A percentile compares a stretch with the other conserved stretches of the same genome.
Conservation (phyloP, 2,888 invertebrate species). For the Lasioglossum vierecki region DNA sequence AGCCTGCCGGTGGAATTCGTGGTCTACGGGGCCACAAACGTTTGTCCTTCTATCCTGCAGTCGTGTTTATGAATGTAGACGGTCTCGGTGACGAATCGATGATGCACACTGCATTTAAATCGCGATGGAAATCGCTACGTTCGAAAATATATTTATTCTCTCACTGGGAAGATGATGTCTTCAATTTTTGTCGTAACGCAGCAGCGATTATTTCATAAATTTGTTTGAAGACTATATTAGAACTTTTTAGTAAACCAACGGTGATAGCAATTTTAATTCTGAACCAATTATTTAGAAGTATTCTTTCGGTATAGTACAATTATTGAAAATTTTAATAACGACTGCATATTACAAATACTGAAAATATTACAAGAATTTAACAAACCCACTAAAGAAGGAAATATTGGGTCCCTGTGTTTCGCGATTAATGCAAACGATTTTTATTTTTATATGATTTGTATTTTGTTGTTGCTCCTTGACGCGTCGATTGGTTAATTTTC, state of each 20-base stretch:
- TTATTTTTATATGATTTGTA: neutral
- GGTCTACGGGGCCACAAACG: slow-evolving; percentile 21
- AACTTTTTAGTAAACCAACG: neutral
- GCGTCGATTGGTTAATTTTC: neutral
- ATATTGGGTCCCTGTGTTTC: too few species aligned
- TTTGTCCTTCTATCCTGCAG: slow-evolving; percentile 32
- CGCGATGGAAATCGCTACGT: too few species aligned
- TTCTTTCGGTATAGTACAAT: too few species aligned
- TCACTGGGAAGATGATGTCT: neutral
- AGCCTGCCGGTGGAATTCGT: slow-evolving; percentile 13
- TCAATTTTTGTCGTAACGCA: neutral
- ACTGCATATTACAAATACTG: too few species aligned
- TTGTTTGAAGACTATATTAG: neutral
- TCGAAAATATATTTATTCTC: neutral
- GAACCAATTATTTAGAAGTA: too few species aligned
- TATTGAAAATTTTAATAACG: neutral
- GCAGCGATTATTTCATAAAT: neutral
- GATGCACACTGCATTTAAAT: neutral
- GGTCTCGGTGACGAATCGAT: neutral
- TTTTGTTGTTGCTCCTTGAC: neutral
- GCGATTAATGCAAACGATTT: too few species aligned
- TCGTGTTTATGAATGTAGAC: slow-evolving; percentile 26
- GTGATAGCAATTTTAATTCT: neutral
- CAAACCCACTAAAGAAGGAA: too few species aligned
- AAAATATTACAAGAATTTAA: too few species aligned